Base-by-base conservation (phyloP, 2,113 vertebrate genomes). In the Phrynocephalus versicolor region DNA sequence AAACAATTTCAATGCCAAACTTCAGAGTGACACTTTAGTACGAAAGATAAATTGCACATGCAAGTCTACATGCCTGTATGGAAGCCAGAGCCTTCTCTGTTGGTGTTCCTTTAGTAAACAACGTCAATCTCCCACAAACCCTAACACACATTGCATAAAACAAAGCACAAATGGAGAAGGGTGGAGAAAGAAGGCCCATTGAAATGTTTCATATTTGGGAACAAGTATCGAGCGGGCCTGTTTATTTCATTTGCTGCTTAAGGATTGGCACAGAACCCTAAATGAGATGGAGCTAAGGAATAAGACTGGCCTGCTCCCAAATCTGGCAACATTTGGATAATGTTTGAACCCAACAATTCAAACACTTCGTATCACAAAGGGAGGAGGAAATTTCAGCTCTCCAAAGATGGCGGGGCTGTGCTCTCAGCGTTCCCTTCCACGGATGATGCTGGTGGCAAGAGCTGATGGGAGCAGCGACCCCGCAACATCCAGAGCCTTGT, bases 1-100 rank as follows among this genome's bases (percentile, higher is more conserved):
- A 90, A 89, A 81, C 81, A 67, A 41, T 45, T 60, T 6, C 13
- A 85, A 18, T 74, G 70, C 78, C 74, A 55, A 57, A 62, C 27
- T 37, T 39, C 37, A 19, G 18, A 35, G n/a, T 18, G 10, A 51
- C 27, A 62, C 27, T 74, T 67, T 35, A 67, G 18, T 1, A 2
- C 27, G 37, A 79, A 85, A 15, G 12, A 14, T 33, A 64, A 72
- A 37, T 30, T 77, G 37, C 41, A 85, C 16, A 35, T 3, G 16
- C 39, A n/a, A n/a, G 33, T 15, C 27, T 45, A 45, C 10, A 33
- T 79, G 27, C 55, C 76, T 64, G 35, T n/a, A 30, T 16, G 62
- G 60, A 37, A 15, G 35, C 15, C 12, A 25, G 67, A 71, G 7
- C n/a, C 33, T 1, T 33, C 27, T 55, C 16, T 23, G 70, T 57